phyloP scores from a whole-genome alignment of 2,888 invertebrate genomes.

The Ectobius pallidus region DNA sequence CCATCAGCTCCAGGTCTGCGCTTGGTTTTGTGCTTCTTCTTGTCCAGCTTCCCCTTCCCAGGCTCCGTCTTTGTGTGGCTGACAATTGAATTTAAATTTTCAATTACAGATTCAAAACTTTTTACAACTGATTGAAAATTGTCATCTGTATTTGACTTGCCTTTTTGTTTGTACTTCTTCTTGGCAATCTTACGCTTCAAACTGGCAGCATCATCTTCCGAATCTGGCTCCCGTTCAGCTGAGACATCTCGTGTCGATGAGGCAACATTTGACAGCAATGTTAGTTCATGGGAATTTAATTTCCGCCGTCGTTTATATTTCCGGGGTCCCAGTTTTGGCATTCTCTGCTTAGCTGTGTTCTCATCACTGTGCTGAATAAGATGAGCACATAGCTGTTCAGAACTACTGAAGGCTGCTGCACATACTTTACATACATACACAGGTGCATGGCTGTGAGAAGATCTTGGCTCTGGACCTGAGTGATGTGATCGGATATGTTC shows the following conservation, averaged over 20 bases:
- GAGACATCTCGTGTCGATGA: constrained; percentile 47
- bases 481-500: constrained; percentile 88
- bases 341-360: constrained; percentile 80
- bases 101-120: constrained; percentile 57
- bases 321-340: constrained; percentile 77
- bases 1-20: constrained; percentile 24
- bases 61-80: constrained; percentile 38
- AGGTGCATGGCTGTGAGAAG: constrained; percentile 65
- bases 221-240: constrained; percentile 49
- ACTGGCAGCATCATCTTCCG: constrained; percentile 51
- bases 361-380: constrained; percentile 85
- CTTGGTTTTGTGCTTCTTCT: constrained; percentile 35
- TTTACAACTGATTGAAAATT: constrained; percentile 57
- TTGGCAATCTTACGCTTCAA: constrained; percentile 51
- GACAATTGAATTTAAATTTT: constrained; percentile 55
- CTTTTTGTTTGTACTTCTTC: constrained; percentile 51
- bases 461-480: constrained; percentile 77
- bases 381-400: constrained; percentile 79
- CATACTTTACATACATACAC: constrained; percentile 80
- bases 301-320: constrained; percentile 83
- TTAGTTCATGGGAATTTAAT: constrained; percentile 66
- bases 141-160: constrained; percentile 52
- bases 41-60: constrained; percentile 40
- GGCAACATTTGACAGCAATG: constrained; percentile 49
- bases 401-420: constrained; percentile 69